Conservation (phyloP, 2,113 vertebrate species). For the Hippocampus zosterae region DNA sequence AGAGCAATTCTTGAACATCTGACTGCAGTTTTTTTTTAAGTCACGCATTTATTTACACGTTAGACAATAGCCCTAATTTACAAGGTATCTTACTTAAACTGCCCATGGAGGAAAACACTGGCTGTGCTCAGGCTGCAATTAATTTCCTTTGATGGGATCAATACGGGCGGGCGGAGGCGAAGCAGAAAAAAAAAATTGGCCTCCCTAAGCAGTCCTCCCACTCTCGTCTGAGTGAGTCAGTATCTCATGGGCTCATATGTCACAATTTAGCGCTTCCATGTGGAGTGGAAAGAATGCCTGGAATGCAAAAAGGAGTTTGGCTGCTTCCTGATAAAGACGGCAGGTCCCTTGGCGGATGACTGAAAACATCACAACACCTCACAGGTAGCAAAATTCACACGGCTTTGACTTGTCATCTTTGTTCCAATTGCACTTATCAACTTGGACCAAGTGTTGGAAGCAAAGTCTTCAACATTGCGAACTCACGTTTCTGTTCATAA, state of each 20-base stretch:
- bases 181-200: background rate
- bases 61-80: background rate
- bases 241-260: constrained; percentile 38
- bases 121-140: constrained; percentile 35
- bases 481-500: too few species aligned
- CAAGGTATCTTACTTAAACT: constrained; percentile 20
- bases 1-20: too few species aligned
- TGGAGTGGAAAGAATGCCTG: constrained; percentile 48
- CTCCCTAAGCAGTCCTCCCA: constrained; percentile 32
- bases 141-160: constrained; percentile 43
- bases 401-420: too few species aligned
- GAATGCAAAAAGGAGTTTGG: constrained; percentile 39
- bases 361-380: background rate
- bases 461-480: too few species aligned
- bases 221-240: background rate
- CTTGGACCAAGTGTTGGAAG: too few species aligned
- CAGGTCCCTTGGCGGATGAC: constrained; percentile 1
- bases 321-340: background rate
- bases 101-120: constrained; percentile 8
- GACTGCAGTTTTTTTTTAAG: background rate
- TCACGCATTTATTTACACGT: constrained; percentile 16
- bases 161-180: constrained; percentile 31
- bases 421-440: too few species aligned
- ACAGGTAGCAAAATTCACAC: too few species aligned
- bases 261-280: constrained; percentile 32